These are phyloP conservation scores for Aselliscus stoliczkanus DNA, from an alignment of 2,797 vertebrate species.

Conservation along the genomic window DNA sequence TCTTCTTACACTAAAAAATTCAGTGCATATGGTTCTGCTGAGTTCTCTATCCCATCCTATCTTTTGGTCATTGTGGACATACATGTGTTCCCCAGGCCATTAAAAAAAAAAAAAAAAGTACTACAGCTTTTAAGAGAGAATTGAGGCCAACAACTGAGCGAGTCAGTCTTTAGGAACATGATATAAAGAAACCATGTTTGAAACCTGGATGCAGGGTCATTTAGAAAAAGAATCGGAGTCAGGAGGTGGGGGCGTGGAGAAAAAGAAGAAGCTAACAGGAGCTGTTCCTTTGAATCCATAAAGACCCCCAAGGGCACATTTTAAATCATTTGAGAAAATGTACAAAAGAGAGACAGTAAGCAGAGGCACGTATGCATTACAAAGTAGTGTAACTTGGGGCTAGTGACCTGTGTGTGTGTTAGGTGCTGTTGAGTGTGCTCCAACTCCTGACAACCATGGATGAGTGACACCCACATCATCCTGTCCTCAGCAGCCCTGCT, in stretches of 20 bases:
- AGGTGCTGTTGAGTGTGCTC: too few relatives aligned
- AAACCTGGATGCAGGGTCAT: not conserved
- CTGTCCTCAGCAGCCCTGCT: not conserved
- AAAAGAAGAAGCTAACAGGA: not conserved
- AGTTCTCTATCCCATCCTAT: conserved; percentile 2
- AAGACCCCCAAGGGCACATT: not conserved
- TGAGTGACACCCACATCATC: not conserved
- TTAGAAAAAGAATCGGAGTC: not conserved
- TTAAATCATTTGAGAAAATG: not conserved
- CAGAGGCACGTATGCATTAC: not conserved
- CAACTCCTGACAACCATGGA: not conserved
- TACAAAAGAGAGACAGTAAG: accelerated
- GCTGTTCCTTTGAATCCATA: not conserved
- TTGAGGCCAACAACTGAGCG: not conserved
- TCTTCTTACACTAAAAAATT: conserved; percentile 68
- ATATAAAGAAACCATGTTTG: not conserved
- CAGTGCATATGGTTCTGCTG: conserved; percentile 58
- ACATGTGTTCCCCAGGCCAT: conserved; percentile 52
- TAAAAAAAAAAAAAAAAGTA: not conserved
- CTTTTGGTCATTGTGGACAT: not conserved
- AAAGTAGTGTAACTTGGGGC: not conserved
- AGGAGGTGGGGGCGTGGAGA: not conserved
- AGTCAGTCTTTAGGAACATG: not conserved
- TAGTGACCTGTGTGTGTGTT: too few relatives aligned
- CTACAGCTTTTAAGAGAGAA: not conserved